These are phyloP conservation scores for Cynopterus brachyotis DNA, from an alignment of 2,113 vertebrate genomes.

Conservation along the genomic window DNA sequence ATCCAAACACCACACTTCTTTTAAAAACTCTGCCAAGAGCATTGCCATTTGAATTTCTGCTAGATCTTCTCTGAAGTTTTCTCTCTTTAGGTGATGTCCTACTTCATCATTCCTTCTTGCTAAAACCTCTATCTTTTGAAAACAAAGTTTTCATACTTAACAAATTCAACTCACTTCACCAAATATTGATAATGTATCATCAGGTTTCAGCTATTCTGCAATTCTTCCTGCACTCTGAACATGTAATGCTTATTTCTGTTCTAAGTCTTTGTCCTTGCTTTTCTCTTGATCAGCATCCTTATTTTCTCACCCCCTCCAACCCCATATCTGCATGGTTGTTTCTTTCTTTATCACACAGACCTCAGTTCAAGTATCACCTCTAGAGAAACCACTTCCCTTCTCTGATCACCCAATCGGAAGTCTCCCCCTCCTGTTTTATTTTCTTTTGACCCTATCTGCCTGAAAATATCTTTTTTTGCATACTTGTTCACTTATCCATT, in stretches of 20 bases:
- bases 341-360: not conserved
- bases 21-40: not conserved
- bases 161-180: not conserved
- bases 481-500: not conserved
- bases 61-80: not conserved
- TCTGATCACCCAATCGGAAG: not conserved
- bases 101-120: not conserved
- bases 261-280: not conserved
- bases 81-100: not conserved
- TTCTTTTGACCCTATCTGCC: not conserved
- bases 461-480: not conserved
- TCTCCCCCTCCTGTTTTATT: not conserved
- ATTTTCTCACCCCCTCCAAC: fast-evolving
- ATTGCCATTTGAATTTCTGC: not conserved
- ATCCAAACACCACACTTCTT: not conserved
- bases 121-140: not conserved
- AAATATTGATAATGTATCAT: not conserved
- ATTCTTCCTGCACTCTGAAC: not conserved
- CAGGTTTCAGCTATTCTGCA: not conserved
- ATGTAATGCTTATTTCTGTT: not conserved
- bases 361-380: not conserved
- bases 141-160: not conserved
- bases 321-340: not conserved
- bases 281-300: not conserved
- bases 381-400: not conserved